phyloP scores from a whole-genome alignment of 2,113 vertebrate genomes.

The Eudyptes chrysolophus region DNA sequence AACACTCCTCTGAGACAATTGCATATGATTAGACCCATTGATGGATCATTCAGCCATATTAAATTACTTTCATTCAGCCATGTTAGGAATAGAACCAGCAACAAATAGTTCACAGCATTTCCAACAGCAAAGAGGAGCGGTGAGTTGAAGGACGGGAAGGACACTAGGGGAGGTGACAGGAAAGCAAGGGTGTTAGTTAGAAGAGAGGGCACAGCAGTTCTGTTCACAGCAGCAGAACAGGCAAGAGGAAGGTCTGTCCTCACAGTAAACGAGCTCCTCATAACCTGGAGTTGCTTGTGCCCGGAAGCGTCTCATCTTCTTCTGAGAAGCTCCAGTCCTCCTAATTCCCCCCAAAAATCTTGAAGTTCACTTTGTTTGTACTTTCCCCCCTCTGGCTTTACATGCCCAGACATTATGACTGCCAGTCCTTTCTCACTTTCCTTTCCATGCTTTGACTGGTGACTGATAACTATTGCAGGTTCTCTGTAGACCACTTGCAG shows the following conservation, averaged over 20 bases:
- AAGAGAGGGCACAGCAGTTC: background rate
- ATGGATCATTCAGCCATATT: background rate
- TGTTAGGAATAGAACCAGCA: background rate
- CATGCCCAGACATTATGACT: background rate
- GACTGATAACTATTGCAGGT: background rate
- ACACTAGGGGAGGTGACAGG: too few species aligned
- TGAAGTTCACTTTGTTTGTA: background rate
- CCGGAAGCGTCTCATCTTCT: background rate
- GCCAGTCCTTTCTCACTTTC: background rate
- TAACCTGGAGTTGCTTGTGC: background rate
- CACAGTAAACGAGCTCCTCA: background rate
- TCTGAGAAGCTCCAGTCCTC: background rate
- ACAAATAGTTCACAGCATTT: background rate
- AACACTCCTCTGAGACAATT: background rate
- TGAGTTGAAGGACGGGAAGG: background rate
- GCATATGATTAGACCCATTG: background rate
- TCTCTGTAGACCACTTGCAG: background rate
- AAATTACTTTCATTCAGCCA: background rate
- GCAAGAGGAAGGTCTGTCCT: background rate
- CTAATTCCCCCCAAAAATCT: background rate
- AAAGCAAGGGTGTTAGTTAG: background rate
- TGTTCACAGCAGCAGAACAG: background rate
- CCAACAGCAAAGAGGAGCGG: accelerated
- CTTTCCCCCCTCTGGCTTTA: background rate
- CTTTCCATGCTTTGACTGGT: background rate